phyloP scores from a whole-genome alignment of 2,888 invertebrate genomes.

The Pteria penguin region DNA sequence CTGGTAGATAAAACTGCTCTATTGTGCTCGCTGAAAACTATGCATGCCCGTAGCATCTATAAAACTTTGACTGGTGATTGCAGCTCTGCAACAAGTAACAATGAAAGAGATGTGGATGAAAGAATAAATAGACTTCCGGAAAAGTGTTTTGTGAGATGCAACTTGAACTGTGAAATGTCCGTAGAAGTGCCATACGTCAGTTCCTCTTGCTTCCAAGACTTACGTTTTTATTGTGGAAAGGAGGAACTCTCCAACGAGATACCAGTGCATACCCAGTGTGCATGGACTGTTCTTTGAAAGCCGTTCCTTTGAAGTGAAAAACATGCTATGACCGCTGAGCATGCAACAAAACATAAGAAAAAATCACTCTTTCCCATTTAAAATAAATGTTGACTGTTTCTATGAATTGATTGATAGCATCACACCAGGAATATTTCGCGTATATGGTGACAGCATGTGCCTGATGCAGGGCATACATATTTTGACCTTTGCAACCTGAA shows the following conservation, averaged over 20 bases:
- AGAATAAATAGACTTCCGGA: too few species aligned
- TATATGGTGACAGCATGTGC: too few species aligned
- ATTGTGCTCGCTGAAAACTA: background rate
- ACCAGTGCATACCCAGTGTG: background rate
- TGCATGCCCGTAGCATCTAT: slow-evolving; percentile 15
- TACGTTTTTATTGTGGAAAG: background rate
- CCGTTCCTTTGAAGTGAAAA: too few species aligned
- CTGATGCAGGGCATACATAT: too few species aligned
- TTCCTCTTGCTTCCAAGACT: background rate
- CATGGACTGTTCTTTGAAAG: background rate
- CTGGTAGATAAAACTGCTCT: slow-evolving; percentile 8
- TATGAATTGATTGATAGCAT: too few species aligned
- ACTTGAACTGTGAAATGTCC: background rate
- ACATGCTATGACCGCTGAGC: too few species aligned
- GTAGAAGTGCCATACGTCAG: background rate
- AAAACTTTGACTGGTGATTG: slow-evolving; percentile 16
- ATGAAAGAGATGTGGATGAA: slow-evolving; percentile 30
- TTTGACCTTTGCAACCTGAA: too few species aligned
- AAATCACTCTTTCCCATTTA: too few species aligned
- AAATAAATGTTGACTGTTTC: too few species aligned
- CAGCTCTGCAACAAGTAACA: background rate
- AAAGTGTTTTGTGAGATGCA: background rate
- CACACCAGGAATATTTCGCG: too few species aligned
- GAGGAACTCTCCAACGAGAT: background rate
- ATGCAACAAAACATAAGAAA: too few species aligned